These are phyloP conservation scores for Drosophila mauritiana DNA, from an alignment of 1,140 invertebrate genomes.

Conservation along the genomic window DNA sequence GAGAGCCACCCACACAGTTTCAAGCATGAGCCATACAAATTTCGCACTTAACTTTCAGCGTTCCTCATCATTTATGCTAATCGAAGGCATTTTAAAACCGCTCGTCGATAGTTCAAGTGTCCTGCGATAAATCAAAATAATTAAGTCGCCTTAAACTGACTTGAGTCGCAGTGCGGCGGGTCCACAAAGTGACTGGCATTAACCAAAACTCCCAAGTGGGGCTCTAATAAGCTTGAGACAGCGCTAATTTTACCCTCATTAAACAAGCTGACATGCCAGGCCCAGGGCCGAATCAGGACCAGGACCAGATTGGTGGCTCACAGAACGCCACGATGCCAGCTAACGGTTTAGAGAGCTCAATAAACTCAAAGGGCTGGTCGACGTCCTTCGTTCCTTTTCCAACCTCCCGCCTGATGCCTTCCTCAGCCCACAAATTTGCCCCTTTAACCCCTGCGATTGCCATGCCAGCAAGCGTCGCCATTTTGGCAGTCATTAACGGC, in stretches of 20 bases:
- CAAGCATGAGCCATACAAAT: conserved; percentile 25
- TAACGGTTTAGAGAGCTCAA: conserved; percentile 75
- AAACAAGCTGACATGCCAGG: conserved; percentile 79
- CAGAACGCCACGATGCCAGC: conserved; percentile 37
- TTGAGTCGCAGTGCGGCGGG: conserved; percentile 44
- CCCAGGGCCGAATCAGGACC: conserved; percentile 12
- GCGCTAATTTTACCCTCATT: conserved; percentile 83
- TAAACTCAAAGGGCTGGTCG: conserved; percentile 74
- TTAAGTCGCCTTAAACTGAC: conserved; percentile 78
- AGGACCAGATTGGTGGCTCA: conserved; percentile 41
- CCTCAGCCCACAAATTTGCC: neutral
- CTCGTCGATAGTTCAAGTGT: conserved; percentile 52
- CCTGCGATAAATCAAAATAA: conserved; percentile 76
- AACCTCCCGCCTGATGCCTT: neutral
- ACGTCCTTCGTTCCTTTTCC: conserved; percentile 7
- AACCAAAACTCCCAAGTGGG: conserved; percentile 79
- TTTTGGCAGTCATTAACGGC: conserved; percentile 82
- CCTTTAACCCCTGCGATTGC: conserved; percentile 17
- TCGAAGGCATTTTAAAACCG: conserved; percentile 40
- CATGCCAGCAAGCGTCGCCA: conserved; percentile 60
- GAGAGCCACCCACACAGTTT: conserved; percentile 6
- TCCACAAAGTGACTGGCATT: conserved; percentile 76
- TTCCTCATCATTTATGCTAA: conserved; percentile 58
- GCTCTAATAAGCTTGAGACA: conserved; percentile 82
- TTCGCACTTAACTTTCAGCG: conserved; percentile 14